Evolutionary conservation across 2,888 invertebrate species (phyloP).

Genomic region (Sisyra nigra): DNA sequence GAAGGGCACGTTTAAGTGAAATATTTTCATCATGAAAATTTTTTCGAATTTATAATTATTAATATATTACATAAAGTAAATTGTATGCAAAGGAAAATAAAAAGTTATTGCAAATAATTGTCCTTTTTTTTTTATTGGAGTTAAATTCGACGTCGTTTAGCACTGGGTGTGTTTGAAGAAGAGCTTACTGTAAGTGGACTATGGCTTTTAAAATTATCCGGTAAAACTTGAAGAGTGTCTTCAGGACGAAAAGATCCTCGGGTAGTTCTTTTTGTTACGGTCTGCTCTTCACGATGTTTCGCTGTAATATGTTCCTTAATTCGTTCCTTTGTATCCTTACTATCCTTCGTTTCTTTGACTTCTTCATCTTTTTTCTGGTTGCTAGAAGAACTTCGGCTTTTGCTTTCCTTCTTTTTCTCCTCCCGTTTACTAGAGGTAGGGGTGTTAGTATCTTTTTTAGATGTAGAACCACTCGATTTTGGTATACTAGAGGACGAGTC

Average conservation of each 20-base stretch:
- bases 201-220: constrained; percentile 16
- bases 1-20: too few species aligned
- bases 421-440: not conserved
- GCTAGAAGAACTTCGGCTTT: not conserved
- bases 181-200: constrained; percentile 23
- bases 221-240: constrained; percentile 23
- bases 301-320: constrained; percentile 9
- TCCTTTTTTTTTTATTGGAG: too few species aligned
- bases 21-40: too few species aligned
- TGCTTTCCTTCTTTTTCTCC: not conserved
- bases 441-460: not conserved
- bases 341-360: constrained; percentile 10
- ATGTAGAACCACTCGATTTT: not conserved
- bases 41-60: too few species aligned
- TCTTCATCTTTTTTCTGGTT: constrained; percentile 12
- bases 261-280: constrained; percentile 26
- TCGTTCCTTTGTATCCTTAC: constrained; percentile 7
- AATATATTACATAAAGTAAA: too few species aligned
- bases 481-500: not conserved
- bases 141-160: constrained; percentile 21
- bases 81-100: too few species aligned
- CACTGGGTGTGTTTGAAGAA: not conserved
- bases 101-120: too few species aligned
- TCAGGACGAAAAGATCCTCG: constrained; percentile 29
- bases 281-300: constrained; percentile 9